Percentiles rank a stretch among this genome's conserved stretches.
Evolutionary conservation across 1,140 invertebrate genomes (phyloP).

Genomic region (Antheraea mylitta): DNA sequence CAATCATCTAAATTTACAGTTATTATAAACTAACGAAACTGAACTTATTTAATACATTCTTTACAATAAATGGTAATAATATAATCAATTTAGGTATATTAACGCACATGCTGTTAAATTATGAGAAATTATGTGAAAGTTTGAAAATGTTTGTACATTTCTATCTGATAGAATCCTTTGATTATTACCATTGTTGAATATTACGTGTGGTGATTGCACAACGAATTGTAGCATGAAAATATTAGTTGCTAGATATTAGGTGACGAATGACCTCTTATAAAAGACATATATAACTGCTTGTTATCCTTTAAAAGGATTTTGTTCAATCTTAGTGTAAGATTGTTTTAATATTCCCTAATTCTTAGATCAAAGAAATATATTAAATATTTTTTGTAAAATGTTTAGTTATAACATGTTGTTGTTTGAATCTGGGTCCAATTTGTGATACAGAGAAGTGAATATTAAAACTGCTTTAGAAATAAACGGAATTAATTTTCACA

Average conservation of each 20-base stretch:
- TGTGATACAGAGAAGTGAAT: constrained; percentile 37
- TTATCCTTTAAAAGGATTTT: constrained; percentile 74
- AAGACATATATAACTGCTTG: constrained; percentile 68
- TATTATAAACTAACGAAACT: too few relatives aligned
- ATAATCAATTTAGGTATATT: too few relatives aligned
- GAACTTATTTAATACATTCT: too few relatives aligned
- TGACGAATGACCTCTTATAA: constrained; percentile 58
- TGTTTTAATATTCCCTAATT: constrained; percentile 52
- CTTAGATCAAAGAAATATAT: constrained; percentile 51
- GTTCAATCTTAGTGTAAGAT: constrained; percentile 64
- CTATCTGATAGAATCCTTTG: background rate
- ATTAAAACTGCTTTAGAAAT: background rate
- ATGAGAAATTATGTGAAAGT: background rate
- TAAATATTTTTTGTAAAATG: constrained; percentile 62
- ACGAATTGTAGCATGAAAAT: constrained; percentile 54
- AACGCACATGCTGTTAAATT: too few relatives aligned
- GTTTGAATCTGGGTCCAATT: constrained; percentile 68
- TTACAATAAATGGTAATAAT: too few relatives aligned
- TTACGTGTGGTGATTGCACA: constrained; percentile 28
- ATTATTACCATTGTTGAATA: background rate
- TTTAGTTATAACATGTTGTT: constrained; percentile 65
- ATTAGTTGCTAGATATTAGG: constrained; percentile 59
- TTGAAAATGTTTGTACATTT: constrained; percentile 28
- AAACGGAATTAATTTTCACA: constrained; percentile 26
- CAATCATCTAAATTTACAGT: too few relatives aligned